A percentile compares a stretch with the other conserved stretches of the same genome.
These are phyloP conservation scores for Hydropsyche betteni DNA, from an alignment of 2,888 invertebrate genomes.

Conservation along the genomic window DNA sequence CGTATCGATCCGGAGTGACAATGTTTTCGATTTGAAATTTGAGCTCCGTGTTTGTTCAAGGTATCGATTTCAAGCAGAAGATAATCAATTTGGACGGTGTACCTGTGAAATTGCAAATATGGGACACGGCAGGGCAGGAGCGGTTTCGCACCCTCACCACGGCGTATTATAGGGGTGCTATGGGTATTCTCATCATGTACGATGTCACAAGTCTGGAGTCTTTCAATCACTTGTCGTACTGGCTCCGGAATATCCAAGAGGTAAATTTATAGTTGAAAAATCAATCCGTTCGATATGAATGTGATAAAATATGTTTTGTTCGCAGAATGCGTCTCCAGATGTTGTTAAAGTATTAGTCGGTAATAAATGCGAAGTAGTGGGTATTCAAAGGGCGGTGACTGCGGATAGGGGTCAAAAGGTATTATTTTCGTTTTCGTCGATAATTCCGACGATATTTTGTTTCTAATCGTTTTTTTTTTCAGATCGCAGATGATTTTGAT, in stretches of 20 bases:
- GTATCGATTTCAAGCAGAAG: slow-evolving; percentile 91
- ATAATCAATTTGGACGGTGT: slow-evolving; percentile 87
- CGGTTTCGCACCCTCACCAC: slow-evolving; percentile 83
- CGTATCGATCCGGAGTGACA: too few species aligned
- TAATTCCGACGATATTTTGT: too few species aligned
- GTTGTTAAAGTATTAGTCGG: slow-evolving; percentile 87
- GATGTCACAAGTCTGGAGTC: slow-evolving; percentile 90
- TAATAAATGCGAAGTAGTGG: slow-evolving; percentile 83
- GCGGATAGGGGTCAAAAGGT: slow-evolving; percentile 85
- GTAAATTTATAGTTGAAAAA: slow-evolving; percentile 60
- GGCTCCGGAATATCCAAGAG: slow-evolving; percentile 91
- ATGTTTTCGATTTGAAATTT: not conserved
- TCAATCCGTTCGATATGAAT: not conserved
- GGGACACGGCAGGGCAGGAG: slow-evolving; percentile 88
- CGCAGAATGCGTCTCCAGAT: slow-evolving; percentile 85
- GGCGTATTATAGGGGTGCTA: slow-evolving; percentile 88
- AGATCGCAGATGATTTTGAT: slow-evolving; percentile 88
- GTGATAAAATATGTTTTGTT: slow-evolving; percentile 1
- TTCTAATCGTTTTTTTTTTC: slow-evolving; percentile 54
- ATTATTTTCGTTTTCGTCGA: slow-evolving; percentile 49
- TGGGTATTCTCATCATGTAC: slow-evolving; percentile 92
- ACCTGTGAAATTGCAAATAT: slow-evolving; percentile 85
- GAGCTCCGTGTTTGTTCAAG: slow-evolving; percentile 58
- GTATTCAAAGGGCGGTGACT: slow-evolving; percentile 79
- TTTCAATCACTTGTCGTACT: slow-evolving; percentile 90